Percentiles rank a stretch among this genome's conserved stretches.
These are phyloP conservation scores for Nephrotoma flavescens DNA, from an alignment of 2,888 invertebrate genomes.

Conservation along the genomic window DNA sequence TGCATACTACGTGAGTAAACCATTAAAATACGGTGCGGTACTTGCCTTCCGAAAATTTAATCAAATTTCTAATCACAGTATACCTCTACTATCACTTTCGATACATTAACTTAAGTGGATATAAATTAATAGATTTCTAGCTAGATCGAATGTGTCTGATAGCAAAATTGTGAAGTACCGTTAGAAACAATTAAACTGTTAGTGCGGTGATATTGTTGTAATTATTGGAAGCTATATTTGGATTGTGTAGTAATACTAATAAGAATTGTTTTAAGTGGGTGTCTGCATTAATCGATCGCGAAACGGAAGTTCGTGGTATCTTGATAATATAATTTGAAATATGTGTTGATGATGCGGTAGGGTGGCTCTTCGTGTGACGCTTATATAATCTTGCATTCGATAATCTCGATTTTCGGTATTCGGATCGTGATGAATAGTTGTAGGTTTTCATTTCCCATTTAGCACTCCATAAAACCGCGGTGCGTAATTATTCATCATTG, in stretches of 20 bases:
- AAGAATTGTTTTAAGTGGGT: neutral
- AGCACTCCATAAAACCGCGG: no score
- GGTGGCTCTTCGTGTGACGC: neutral
- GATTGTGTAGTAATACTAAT: neutral
- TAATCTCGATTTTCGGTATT: no score
- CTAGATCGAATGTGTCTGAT: neutral
- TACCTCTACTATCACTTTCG: neutral
- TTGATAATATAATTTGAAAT: neutral
- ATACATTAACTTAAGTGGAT: constrained; percentile 2
- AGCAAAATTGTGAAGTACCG: neutral
- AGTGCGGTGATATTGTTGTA: neutral
- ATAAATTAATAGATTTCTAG: neutral
- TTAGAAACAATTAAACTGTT: neutral
- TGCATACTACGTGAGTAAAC: constrained; percentile 61
- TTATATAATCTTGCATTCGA: neutral
- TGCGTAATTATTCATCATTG: no score
- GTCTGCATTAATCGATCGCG: neutral
- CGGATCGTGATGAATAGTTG: no score
- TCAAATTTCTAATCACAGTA: neutral
- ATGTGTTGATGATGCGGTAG: neutral
- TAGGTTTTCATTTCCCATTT: no score
- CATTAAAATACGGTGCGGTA: neutral
- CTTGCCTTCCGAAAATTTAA: neutral
- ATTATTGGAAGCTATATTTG: neutral
- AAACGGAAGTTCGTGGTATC: neutral